Base-by-base conservation (phyloP, 2,113 vertebrate genomes). In the Epinephelus moara region DNA sequence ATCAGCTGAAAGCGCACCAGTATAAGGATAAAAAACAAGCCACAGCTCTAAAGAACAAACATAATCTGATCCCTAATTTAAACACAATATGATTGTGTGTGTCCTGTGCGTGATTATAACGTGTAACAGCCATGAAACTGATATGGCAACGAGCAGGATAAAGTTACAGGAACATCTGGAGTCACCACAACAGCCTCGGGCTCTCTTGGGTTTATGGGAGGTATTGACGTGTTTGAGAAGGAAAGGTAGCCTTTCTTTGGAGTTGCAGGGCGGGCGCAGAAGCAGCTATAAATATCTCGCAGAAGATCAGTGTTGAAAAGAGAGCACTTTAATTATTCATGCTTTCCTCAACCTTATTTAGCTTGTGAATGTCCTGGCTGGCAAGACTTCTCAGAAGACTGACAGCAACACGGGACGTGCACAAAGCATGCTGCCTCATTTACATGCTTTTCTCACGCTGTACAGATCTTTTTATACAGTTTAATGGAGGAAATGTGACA, bases 301-400 rank as follows among this genome's bases (percentile, higher is more conserved):
- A 59, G 84, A 82, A 85, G 83, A 92, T 86, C 86, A 75, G 69
- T 33, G 88, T 84, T 89, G 85, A 93, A 91, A 91, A 89, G 85
- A 90, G 91, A 91, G 74, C 71, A 15, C 81, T 93, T 96, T 72
- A 95, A 96, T 95, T 92, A 96, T 96, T 95, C 79, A 96, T 84
- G 73, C 82, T 81, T 86, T 84, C 83, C 75, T 70, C 88, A 81
- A 66, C 87, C 87, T 84, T 91, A 90, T 91, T 91, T 92, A 86
- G 92, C 89, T 73, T 71, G 81, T 76, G 80, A 84, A 89, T 87
- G 86, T 91, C 82, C 72, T 85, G 73, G 82, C 77, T 90, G 85
- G 53, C 79, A 87, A 47, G 74, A 77, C 74, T 81, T 59, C 78
- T 80, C 53, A 42, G 66, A 57, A 81, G 89, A 88, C 74, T 75